A percentile compares a stretch with the other conserved stretches of the same genome.
phyloP scores from a whole-genome alignment of 2,797 vertebrate species.

The Pagetopsis macropterus region DNA sequence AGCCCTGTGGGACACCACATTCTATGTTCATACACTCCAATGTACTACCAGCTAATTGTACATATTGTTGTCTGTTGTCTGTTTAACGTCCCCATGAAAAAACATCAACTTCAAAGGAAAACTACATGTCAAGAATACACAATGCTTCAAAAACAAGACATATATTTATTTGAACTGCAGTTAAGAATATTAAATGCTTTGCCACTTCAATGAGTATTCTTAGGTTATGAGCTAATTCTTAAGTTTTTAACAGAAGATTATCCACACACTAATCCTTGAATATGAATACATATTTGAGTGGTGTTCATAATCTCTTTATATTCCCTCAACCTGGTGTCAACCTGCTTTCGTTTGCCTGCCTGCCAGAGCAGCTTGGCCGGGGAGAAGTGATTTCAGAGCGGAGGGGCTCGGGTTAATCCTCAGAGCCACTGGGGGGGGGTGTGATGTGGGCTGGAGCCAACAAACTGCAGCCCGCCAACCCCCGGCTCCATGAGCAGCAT shows the following conservation, averaged over 20 bases:
- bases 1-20: too few species aligned
- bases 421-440: conserved; percentile 24
- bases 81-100: background rate
- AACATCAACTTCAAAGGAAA: background rate
- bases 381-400: conserved; percentile 14
- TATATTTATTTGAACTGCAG: background rate
- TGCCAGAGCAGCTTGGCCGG: conserved; percentile 25
- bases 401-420: conserved; percentile 47
- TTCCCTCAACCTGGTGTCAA: conserved; percentile 17
- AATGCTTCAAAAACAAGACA: background rate
- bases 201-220: background rate
- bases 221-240: background rate
- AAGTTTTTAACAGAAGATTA: background rate
- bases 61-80: too few species aligned
- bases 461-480: conserved; percentile 41
- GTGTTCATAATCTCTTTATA: background rate
- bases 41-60: too few species aligned
- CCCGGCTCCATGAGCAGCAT: conserved; percentile 29
- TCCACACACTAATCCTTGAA: background rate
- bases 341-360: conserved; percentile 11
- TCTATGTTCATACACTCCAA: too few species aligned
- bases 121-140: background rate
- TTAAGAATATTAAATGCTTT: background rate
- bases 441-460: conserved; percentile 38
- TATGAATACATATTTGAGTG: background rate